Base-by-base conservation (phyloP, 1,140 invertebrate genomes). In the Bombus confusus region DNA sequence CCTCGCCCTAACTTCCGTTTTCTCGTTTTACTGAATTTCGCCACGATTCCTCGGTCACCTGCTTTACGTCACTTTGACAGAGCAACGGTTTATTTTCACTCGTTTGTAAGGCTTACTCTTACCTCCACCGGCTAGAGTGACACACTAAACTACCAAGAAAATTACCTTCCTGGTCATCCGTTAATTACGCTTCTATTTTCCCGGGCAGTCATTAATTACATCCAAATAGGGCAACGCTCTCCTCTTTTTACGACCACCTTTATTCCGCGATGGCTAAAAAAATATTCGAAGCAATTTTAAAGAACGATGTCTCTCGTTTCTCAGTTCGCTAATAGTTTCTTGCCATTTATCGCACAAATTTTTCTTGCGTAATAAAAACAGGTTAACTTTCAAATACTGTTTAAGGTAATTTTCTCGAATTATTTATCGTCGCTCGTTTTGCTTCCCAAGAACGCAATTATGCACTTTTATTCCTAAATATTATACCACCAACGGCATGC, bases 161-260 rank as follows among this genome's bases (percentile, higher is more conserved):
- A 85, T 85, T 85, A 73, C 77, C 77, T 52, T 47, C 59, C 47
- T 64, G 83, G 77, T 34, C 83, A 66, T 69, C 52, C 83, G 77
- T 85, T 85, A 85, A 85, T 80, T 85, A 80, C 69, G 57, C 77
- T 62, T 73, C 83, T 73, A 80, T 80, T 85, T 85, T 80, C 69
- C 52, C 52, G 28, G 83, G 73, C 77, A 66, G 66, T 85, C 77
- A 85, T 85, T 85, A 85, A 85, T 85, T 85, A 85, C 52, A 47
- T 68, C 39, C 37, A 57, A 80, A 80, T 43, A 57, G n/a, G 34
- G 62, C 25, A n/a, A 13, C 57, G n/a, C 5, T 10, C 22, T 31
- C 9, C 22, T 31, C n/a, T 71, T 39, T 85, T 41, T n/a, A 31
- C 52, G 28, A 22, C 1, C 47, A 52, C 47, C 47, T 52, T 52